phyloP scores from a whole-genome alignment of 2,113 vertebrate species.

The Oplegnathus fasciatus region DNA sequence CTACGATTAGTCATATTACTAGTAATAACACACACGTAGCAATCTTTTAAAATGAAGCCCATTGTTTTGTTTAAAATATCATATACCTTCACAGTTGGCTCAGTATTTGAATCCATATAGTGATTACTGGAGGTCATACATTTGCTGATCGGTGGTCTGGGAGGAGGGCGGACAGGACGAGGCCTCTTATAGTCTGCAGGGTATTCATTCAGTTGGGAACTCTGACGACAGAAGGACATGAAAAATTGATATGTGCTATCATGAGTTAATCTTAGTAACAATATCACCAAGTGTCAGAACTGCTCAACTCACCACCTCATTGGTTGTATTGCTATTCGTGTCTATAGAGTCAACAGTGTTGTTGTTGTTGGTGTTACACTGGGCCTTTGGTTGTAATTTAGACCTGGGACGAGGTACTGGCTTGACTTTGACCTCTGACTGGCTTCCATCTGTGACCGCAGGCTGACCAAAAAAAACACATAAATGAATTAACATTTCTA shows the following conservation, averaged over 20 bases:
- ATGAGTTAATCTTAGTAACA: background rate
- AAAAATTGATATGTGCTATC: background rate
- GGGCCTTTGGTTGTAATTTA: background rate
- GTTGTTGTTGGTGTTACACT: background rate
- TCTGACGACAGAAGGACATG: background rate
- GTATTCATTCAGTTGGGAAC: background rate
- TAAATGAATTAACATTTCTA: background rate
- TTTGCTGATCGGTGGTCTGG: constrained; percentile 6
- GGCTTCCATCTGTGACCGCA: background rate
- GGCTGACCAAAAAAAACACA: constrained; percentile 22
- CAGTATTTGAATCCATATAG: background rate
- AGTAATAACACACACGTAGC: background rate
- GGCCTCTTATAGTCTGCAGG: background rate
- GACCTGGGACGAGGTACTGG: constrained; percentile 53
- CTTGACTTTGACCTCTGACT: constrained; percentile 15
- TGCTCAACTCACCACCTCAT: constrained; percentile 25
- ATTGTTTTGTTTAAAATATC: background rate
- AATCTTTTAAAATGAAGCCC: background rate
- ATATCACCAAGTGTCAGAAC: background rate
- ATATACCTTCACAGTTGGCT: background rate
- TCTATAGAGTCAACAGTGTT: background rate
- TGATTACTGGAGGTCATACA: accelerated
- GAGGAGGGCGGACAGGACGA: constrained; percentile 31
- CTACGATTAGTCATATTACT: background rate
- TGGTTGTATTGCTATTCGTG: background rate